Percentiles rank a stretch among this genome's conserved stretches.
Evolutionary conservation across 2,797 vertebrate genomes (phyloP).

Genomic region (Linurgus olivaceus): DNA sequence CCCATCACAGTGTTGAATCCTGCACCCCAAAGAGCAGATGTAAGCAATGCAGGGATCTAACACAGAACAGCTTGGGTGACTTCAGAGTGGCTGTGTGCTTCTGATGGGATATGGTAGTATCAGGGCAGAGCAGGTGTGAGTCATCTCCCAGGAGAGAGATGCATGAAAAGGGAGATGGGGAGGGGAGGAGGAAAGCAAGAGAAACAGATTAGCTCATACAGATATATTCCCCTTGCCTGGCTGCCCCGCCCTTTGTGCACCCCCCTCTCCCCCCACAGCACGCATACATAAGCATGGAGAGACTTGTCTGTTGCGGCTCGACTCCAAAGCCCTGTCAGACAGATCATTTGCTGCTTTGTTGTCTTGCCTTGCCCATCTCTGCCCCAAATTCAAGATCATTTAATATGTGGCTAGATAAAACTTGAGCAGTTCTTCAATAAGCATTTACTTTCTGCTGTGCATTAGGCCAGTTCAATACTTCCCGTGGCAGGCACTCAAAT

Average conservation of each 20-base stretch:
- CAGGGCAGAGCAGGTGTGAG: conserved; percentile 76
- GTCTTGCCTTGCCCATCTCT: conserved; percentile 27
- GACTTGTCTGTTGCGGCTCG: background rate
- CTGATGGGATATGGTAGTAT: conserved; percentile 71
- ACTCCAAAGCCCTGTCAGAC: conserved; percentile 39
- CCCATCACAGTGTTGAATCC: conserved; percentile 12
- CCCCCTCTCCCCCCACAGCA: background rate
- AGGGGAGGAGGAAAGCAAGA: conserved; percentile 42
- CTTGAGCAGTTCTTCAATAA: conserved; percentile 17
- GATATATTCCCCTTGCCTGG: conserved; percentile 1
- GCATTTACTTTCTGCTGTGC: conserved; percentile 47
- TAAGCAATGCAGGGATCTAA: conserved; percentile 71
- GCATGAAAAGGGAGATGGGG: conserved; percentile 26
- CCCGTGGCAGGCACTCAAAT: background rate
- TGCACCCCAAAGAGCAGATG: conserved; percentile 62
- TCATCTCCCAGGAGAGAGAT: conserved; percentile 72
- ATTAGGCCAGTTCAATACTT: conserved; percentile 44
- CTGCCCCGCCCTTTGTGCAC: background rate
- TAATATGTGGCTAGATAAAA: conserved; percentile 43
- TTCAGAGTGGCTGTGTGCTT: conserved; percentile 71
- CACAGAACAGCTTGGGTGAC: conserved; percentile 74
- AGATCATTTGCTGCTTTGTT: conserved; percentile 2
- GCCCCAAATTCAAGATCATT: conserved; percentile 50
- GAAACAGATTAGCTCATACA: conserved; percentile 66
- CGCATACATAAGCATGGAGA: background rate